Conservation (phyloP, 2,113 vertebrate genomes). For the Psittacus erithacus region DNA sequence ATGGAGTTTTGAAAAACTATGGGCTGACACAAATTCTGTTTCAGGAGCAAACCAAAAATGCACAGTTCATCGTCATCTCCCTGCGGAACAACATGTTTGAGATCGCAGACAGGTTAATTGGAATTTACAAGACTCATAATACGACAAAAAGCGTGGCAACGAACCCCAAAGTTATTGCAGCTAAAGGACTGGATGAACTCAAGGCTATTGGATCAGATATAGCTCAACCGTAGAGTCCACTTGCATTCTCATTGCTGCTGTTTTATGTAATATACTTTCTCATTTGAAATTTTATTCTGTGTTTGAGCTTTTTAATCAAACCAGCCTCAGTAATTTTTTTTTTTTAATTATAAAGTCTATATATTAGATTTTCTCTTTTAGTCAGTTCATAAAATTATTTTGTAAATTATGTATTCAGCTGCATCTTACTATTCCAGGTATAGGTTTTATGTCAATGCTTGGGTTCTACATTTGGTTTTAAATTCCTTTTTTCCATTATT, state of each 20-base stretch:
- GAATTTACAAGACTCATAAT: conserved; percentile 96
- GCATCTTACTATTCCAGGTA: background rate
- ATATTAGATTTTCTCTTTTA: background rate
- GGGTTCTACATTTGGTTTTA: background rate
- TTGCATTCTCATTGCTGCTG: background rate
- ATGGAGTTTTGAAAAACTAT: background rate
- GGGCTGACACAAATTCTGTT: background rate
- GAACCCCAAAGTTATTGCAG: conserved; percentile 90
- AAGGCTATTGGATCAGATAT: background rate
- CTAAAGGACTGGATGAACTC: conserved; percentile 75
- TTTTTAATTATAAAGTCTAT: background rate
- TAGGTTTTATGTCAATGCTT: background rate
- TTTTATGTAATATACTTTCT: background rate
- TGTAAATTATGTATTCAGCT: background rate
- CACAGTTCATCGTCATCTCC: conserved; percentile 98
- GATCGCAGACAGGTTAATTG: conserved; percentile 93
- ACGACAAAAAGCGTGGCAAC: conserved; percentile 91
- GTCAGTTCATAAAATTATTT: background rate
- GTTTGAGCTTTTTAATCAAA: background rate
- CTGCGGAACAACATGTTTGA: conserved; percentile 99
- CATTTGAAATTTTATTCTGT: background rate
- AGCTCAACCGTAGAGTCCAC: background rate
- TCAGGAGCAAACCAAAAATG: conserved; percentile 98
- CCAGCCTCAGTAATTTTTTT: background rate
- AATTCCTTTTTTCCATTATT: background rate